A percentile compares a stretch with the other conserved stretches of the same genome.
Conservation (phyloP, 2,888 invertebrate species). For the Lasioglossum morio region DNA sequence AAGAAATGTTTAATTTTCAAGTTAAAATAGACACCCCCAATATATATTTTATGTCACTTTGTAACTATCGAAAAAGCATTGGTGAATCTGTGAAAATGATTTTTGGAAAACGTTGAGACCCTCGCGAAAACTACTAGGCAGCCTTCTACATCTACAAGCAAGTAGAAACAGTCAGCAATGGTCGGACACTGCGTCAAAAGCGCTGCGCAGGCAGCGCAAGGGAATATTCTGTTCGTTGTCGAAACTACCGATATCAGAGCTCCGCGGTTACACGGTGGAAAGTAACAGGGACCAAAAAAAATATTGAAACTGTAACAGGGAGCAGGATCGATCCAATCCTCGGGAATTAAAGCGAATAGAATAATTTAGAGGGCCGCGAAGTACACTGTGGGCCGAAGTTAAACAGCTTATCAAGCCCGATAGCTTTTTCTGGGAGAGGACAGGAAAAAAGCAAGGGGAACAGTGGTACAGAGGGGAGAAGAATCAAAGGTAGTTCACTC, state of each 20-base stretch:
- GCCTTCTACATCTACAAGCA: not conserved
- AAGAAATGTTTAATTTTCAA: too few species aligned
- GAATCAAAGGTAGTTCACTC: conserved; percentile 24
- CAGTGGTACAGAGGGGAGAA: not conserved
- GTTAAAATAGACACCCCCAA: too few species aligned
- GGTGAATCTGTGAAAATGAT: too few species aligned
- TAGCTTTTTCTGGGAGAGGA: not conserved
- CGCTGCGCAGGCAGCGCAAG: not conserved
- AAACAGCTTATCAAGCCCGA: conserved; percentile 24
- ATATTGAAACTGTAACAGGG: not conserved
- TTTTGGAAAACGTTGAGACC: too few species aligned
- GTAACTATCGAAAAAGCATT: too few species aligned
- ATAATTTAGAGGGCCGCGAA: not conserved
- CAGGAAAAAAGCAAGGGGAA: not conserved
- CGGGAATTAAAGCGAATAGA: not conserved
- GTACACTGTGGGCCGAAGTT: not conserved
- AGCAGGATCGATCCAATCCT: not conserved
- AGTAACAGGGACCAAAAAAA: not conserved
- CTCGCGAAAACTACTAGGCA: not conserved
- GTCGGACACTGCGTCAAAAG: not conserved
- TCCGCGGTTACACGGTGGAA: not conserved
- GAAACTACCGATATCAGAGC: not conserved
- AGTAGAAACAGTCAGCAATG: not conserved
- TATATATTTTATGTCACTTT: too few species aligned
- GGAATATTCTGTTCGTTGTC: not conserved